Base-by-base conservation (phyloP, 2,113 vertebrate genomes). In the Indicator indicator region DNA sequence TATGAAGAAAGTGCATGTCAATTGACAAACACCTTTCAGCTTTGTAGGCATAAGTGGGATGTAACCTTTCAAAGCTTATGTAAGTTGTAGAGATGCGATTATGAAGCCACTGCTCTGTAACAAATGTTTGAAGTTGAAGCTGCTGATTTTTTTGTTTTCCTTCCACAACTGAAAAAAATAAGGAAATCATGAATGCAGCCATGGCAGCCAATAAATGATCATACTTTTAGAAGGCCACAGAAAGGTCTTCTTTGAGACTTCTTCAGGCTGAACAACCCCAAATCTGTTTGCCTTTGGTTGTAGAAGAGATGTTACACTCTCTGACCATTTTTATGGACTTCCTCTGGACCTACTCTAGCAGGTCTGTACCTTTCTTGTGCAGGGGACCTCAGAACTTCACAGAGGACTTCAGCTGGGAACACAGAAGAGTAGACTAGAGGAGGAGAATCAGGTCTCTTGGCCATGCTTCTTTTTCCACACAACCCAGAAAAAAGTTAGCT, bases 381-480 rank as follows among this genome's bases (percentile, higher is more conserved):
- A 70, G 26, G 19, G 16, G 4, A 17, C 28, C 15, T 15, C 32
- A 48, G 28, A 89, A 32, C 11, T 67, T 32, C 9, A 54, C 3
- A 5, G 15, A 30, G 18, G 2, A 67, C 12, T 72, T 11, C 32
- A 77, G 19, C 4, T 10, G 19, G 32, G 17, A 32, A 10, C 5
- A 12, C 23, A 23, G 1, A 4, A 52, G 16, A 33, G 26, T 3
- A 2, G 12, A 75, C 11, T 3, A 63, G 16, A 50, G 20, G 18
- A 10, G 5, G 1, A 74, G 30, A 20, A 54, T 79, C 27, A 15
- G 0, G 0, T 11, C n/a, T 32, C 4, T 20, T 20, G n/a, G 20
- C 54, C 11, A 2, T 0, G 0, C 5, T 71, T 33, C 21, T 85
- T 71, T 82, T 32, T 23, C 48, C 18, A 20, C 1, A 2, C 21